Conservation (phyloP, 2,113 vertebrate species). For the Mesembrinibis cayennensis region DNA sequence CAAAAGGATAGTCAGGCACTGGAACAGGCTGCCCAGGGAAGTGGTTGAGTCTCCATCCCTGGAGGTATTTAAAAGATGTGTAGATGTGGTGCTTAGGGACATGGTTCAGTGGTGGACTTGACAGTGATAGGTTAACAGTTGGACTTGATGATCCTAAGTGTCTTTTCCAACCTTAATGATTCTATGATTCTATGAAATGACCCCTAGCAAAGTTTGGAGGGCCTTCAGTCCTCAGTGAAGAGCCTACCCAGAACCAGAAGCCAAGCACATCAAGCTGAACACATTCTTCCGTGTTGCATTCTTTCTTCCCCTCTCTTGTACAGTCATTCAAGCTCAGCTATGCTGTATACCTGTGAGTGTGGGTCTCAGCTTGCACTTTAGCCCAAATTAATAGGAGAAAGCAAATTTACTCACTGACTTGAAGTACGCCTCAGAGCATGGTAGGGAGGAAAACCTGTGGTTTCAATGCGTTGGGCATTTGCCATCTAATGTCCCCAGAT, state of each 20-base stretch:
- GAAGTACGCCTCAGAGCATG: background rate
- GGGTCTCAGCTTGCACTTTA: background rate
- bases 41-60: no score
- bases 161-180: no score
- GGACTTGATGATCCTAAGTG: no score
- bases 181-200: no score
- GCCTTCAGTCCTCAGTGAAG: background rate
- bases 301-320: background rate
- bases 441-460: background rate
- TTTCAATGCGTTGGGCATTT: background rate
- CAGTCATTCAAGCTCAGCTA: accelerated
- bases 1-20: no score
- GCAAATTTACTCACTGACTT: background rate
- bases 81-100: no score
- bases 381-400: background rate
- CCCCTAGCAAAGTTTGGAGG: background rate
- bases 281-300: background rate
- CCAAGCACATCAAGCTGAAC: background rate
- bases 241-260: background rate
- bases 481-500: background rate
- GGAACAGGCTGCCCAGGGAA: no score
- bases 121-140: no score
- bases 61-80: no score
- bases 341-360: accelerated
- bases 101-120: no score